Evolutionary conservation across 2,888 invertebrate genomes (phyloP), one percentile per base, ranked within the genome.

Genomic region (Pecten maximus): DNA sequence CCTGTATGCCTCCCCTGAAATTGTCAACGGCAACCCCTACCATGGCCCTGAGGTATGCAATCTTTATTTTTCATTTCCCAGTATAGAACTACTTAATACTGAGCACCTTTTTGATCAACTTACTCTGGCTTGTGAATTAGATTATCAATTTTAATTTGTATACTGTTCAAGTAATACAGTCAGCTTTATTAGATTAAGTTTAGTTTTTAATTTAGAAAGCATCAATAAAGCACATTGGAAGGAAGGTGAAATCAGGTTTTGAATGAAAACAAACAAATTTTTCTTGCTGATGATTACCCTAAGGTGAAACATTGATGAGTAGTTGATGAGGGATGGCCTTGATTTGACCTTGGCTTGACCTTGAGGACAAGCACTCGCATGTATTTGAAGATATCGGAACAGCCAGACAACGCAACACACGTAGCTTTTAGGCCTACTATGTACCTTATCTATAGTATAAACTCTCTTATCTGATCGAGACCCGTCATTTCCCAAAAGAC

Each of bases 1-100:
- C 0, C 97, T 99, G 23, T 99, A 99, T 96, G 99, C 99, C 40
- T 99, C 99, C 44, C 99, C 99, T 0, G 99, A 99, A 97, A 99
- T 99, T 95, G 99, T 99, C 74, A 98, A 98, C 97, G 99, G 99
- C 92, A 98, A 98, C 15, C 99, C 99, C 0, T 99, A 99, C 96
- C 98, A 98, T 96, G 99, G 99, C 10, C 99, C 99, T 4, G 99
- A 99, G 98, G 99, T 98, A 96, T 96, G 97, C 94, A 28, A 23
- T 87, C n/a, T 28, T 40, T 88, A 35, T 40, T 10, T 54, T 50
- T 8, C 16, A 88, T 16, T 28, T 10, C 8, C 54, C 48, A 19
- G 23, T 28, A 35, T 4, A 74, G 15, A 54, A 23, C 1, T 54
- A 19, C 0, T 54, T 54, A 54, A n/a, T 54, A 19, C n/a, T 54